Evolutionary conservation across 1,140 invertebrate genomes (phyloP), one percentile per base, ranked within the genome.

Genomic region (Drosophila truncata): DNA sequence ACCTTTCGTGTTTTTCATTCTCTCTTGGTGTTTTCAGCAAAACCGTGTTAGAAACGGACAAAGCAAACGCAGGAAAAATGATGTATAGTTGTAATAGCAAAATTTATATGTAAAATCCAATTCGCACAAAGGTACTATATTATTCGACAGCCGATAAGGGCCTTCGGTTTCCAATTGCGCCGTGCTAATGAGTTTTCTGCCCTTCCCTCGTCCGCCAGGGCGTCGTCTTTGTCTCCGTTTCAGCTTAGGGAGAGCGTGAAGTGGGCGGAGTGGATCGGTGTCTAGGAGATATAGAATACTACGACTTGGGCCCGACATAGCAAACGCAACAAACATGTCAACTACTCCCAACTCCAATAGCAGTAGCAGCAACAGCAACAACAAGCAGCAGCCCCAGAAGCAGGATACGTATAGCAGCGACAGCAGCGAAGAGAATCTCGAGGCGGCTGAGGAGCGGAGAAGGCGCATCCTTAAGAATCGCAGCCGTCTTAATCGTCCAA

Each of bases 351-450:
- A 82, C 75, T 88, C 85, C 29, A 85, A 82, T 57, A 84, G 76
- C 66, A 91, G 78, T 70, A 91, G 81, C 66, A 91, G 82, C 70
- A 91, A 78, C 64, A 90, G 65, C 76, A 80, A 72, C 55, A 79
- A 63, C 54, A 82, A 73, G 41, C 64, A 80, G 59, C 75, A 80
- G 66, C 75, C 81, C 39, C 72, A 73, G 27, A 83, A 84, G 50
- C 69, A 86, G 47, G 82, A 87, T 50, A 88, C 91, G 8, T 92
- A 88, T 72, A 95, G 95, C 44, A 95, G 95, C 41, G 96, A 95
- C 91, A 96, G 95, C 83, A 95, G 96, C 82, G 91, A 96, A 84
- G 95, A 96, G 92, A 95, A 95, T 82, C 94, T 95, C 72, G 95
- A 95, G 77, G 93, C 93, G 20, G 95, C 82, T 9, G 91, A 95